Base-by-base conservation (phyloP, 2,888 invertebrate species). In the Coremacera marginata region DNA sequence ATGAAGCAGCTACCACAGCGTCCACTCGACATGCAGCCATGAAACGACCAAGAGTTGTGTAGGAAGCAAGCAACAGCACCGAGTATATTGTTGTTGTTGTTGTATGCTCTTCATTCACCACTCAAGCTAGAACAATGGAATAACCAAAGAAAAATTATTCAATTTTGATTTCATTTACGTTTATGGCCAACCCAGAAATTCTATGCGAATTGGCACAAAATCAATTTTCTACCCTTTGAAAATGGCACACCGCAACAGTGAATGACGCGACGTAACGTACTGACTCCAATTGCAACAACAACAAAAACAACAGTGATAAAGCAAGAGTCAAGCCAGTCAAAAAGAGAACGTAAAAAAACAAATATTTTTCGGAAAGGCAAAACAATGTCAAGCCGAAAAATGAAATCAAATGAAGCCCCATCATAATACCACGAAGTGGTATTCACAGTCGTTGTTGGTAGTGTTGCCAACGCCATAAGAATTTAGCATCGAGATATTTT, bases 101-200 rank as follows among this genome's bases (percentile, higher is more conserved):
- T 44, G 44, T 14, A 11, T 44, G 44, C 44, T 2, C 44, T 44
- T 11, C 44, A 11, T 44, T 44, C 44, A 14, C 44, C 44, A 25
- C 49, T 44, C 22, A 19, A 44, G 25, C 67, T 5, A 22, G 19
- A 70, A 55, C 49, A 34, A 37, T 49, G 14, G 60, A 37, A 51
- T 63, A 34, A 62, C 27, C 19, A 44, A 19, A 65, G 34, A 70
- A 70, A 31, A 78, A 78, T 75, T 78, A 78, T 78, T 75, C 75
- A 78, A 78, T 78, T 77, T 78, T 78, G 77, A 75, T 78, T 77
- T 75, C 60, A 71, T 74, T 70, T 74, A 37, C 68, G 73, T 70
- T 74, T 16, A 22, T 60, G 68, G 70, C 74, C 74, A 60, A 22
- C 55, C 16, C 62, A 55, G 65, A 65, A 77, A 75, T 78, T 70